Evolutionary conservation across 2,113 vertebrate genomes (phyloP), one percentile per base, ranked within the genome.

Genomic region (Butorides virescens): DNA sequence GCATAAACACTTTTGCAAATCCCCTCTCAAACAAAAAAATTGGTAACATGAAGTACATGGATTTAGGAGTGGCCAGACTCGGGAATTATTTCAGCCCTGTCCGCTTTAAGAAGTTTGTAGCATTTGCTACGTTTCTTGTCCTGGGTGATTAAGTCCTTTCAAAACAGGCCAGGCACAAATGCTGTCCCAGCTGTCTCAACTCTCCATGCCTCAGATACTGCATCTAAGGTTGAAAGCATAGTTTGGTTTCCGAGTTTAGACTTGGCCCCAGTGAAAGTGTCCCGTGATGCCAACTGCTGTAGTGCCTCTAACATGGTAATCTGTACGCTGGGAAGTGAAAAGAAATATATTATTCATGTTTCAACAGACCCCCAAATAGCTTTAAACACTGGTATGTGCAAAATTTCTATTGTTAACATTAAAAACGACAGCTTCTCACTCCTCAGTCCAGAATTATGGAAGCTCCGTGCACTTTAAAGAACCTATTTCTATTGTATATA

Each of bases 101-200:
- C 46, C 3, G 2, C 76, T 88, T 70, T 46, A 37, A 70, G 47
- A 56, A 23, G 29, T 18, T 16, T n/a, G 42, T 12, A 37, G 37
- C 62, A 75, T 72, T 89, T 65, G 56, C 63, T 71, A 55, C 15
- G 39, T 52, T 78, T 65, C 88, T 89, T 39, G 66, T 78, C 83
- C 90, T 75, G 76, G 39, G 76, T 72, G 80, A 94, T 65, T 87
- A 93, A 81, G 39, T 17, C 66, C 52, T 81, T 84, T 84, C 76
- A 90, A 77, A 85, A 78, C 61, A 81, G 61, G 59, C 17, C 36
- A 89, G 49, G 44, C 72, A 97, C 86, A 96, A 96, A 88, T 93
- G 76, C 75, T 87, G 61, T 32, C 76, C 92, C 96, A 96, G 90
- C 82, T 96, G 95, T 88, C 85, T 86, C 87, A 92, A 27, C 47